These are phyloP conservation scores for Lepus oiostolus DNA, from an alignment of 2,797 vertebrate genomes.

Conservation along the genomic window DNA sequence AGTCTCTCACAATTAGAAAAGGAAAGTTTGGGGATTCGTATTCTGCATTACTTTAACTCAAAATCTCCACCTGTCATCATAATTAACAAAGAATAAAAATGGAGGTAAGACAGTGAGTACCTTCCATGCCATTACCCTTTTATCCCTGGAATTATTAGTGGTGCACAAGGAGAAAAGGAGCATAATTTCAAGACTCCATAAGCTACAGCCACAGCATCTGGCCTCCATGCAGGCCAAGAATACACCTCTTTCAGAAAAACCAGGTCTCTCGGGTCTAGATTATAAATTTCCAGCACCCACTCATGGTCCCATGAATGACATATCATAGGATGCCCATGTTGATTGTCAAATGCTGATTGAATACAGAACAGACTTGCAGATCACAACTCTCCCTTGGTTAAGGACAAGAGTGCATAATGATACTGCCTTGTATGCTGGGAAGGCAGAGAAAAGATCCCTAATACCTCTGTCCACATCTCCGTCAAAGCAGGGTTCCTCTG, in stretches of 20 bases:
- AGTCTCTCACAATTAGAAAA: background rate
- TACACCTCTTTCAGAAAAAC: background rate
- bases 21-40: background rate
- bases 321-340: background rate
- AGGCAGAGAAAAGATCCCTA: background rate
- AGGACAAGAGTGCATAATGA: background rate
- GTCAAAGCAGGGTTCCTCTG: background rate
- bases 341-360: background rate
- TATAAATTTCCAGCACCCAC: background rate
- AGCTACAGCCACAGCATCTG: background rate
- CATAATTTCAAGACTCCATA: background rate
- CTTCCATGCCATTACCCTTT: background rate
- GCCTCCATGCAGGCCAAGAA: background rate
- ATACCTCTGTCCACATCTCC: background rate
- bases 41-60: background rate
- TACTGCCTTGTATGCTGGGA: background rate
- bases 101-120: background rate
- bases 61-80: background rate
- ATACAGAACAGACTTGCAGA: background rate
- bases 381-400: background rate
- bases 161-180: background rate
- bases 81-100: background rate
- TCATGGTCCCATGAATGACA: background rate
- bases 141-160: background rate
- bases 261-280: background rate